Percentiles rank a stretch among this genome's conserved stretches.
These are phyloP conservation scores for Drosophila atripex DNA, from an alignment of 2,888 invertebrate species.

Conservation along the genomic window DNA sequence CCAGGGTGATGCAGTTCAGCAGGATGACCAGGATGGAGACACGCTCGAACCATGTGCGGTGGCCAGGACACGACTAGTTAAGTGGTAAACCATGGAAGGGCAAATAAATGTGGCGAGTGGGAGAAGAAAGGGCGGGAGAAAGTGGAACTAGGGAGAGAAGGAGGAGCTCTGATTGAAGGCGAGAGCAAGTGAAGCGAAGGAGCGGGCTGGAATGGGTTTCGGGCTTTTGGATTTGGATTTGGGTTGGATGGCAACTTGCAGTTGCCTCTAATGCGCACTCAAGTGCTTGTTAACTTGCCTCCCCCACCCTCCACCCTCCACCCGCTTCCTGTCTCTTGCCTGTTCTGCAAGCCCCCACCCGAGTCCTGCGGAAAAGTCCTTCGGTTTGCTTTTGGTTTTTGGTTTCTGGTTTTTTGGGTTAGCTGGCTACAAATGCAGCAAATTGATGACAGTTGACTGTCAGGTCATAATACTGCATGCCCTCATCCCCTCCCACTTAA, in stretches of 20 bases:
- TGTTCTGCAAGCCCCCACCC: not conserved
- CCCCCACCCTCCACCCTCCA: constrained; percentile 27
- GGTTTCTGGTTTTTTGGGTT: constrained; percentile 7
- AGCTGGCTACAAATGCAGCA: constrained; percentile 53
- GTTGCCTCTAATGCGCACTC: constrained; percentile 69
- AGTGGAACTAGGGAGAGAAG: too few relatives aligned
- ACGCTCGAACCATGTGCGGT: constrained; percentile 97
- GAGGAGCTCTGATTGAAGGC: constrained; percentile 24
- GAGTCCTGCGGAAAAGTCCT: constrained; percentile 19
- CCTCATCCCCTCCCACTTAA: not conserved
- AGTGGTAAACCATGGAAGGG: constrained; percentile 26
- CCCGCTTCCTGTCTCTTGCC: constrained; percentile 2
- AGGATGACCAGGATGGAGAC: constrained; percentile 99
- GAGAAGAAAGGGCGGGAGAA: too few relatives aligned
- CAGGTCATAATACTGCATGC: constrained; percentile 22
- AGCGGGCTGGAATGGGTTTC: not conserved
- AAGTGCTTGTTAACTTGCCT: constrained; percentile 69
- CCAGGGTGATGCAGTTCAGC: constrained; percentile 98
- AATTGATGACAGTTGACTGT: constrained; percentile 66
- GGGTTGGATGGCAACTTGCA: constrained; percentile 44
- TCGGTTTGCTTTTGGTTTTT: constrained; percentile 27
- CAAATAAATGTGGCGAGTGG: not conserved
- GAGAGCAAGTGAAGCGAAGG: constrained; percentile 21
- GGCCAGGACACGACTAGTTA: constrained; percentile 21
- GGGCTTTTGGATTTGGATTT: not conserved